Conservation (phyloP, 2,888 invertebrate species). For the Nephrotoma appendiculata region DNA sequence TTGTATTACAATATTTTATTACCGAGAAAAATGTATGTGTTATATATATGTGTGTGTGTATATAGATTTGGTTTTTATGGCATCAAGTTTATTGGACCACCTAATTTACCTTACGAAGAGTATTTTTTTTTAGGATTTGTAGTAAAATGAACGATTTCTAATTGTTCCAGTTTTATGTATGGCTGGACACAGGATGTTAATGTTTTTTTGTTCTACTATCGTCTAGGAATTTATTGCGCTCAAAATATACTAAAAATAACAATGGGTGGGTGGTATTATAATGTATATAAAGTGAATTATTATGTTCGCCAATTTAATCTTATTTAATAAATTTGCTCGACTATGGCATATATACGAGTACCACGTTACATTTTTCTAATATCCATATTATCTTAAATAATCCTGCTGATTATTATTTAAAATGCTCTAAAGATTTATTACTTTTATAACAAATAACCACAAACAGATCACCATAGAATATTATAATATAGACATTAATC, state of each 20-base stretch:
- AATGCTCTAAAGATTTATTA: neutral
- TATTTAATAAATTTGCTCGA: neutral
- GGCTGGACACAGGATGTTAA: neutral
- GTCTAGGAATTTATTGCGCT: neutral
- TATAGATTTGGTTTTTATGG: neutral
- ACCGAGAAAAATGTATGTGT: neutral
- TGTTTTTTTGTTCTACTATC: no score
- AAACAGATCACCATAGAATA: neutral
- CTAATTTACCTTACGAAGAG: neutral
- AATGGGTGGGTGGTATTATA: neutral
- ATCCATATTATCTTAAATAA: neutral
- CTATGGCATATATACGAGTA: neutral
- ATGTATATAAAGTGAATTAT: neutral
- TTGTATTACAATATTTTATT: neutral
- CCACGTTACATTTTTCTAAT: neutral
- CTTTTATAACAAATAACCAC: neutral
- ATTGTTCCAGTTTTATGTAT: neutral
- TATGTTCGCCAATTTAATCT: neutral
- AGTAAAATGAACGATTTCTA: neutral
- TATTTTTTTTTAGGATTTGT: neutral
- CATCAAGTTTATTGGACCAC: neutral
- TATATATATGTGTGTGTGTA: neutral
- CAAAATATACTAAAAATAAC: neutral
- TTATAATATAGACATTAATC: neutral
- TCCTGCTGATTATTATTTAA: neutral